Base-by-base conservation (phyloP, 2,797 vertebrate species). In the Paguma larvata region DNA sequence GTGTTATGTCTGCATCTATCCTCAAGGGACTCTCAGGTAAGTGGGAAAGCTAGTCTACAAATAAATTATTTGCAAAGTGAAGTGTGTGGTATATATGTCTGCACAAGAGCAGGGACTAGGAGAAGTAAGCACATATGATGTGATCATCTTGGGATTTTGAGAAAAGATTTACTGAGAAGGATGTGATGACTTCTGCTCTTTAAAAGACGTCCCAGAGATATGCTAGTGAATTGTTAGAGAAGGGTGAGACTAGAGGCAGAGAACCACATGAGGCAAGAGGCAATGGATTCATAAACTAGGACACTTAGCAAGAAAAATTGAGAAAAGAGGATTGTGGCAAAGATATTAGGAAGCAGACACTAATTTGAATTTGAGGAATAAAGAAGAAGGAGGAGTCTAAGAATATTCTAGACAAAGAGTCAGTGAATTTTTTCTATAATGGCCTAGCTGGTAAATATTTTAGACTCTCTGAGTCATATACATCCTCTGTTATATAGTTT, bases 1-100 rank as follows among this genome's bases (percentile, higher is more conserved):
- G 7, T 30, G 10, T 44, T 53, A 15, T 65, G 25, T 41, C 44
- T 53, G 1, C 34, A 53, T 85, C 38, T 34, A 53, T 19, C 44
- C 38, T 94, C 53, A 75, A 70, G 56, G 46, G 44, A 13, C 21
- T 46, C 65, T 27, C 14, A 79, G 48, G 56, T 94, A 83, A 75
- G 21, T 41, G 6, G 23, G 46, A 80, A 92, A 72, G 27, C 53
- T 51, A 34, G 85, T 46, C 51, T 85, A 30, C 13, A 82, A 84
- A 93, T 94, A 83, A 91, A 87, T 67, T 21, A n/a, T 86, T 56
- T 32, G 46, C 73, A 48, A 77, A 38, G 38, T 78, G 53, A 89
- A 70, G 44, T 91, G 34, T 41, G 46, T 38, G 73, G 30, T 30
- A 85, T 12, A 67, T 62, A 65, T 7, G 89, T 46, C 34, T 56